Evolutionary conservation across 2,113 vertebrate genomes (phyloP).

Genomic region (Oreochromis aureus): DNA sequence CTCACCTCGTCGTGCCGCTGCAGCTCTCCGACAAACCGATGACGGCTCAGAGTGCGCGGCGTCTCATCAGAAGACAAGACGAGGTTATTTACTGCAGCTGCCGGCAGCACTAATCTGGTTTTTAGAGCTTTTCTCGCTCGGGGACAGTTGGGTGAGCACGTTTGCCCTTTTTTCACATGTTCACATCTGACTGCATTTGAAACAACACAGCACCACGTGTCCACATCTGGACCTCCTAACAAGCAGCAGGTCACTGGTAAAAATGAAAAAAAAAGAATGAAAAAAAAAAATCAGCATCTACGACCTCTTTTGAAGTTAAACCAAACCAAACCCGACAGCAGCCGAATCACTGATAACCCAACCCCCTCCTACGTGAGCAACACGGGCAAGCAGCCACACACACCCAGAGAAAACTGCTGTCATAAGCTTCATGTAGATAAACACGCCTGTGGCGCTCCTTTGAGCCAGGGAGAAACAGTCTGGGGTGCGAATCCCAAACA

Average conservation of each 20-base stretch:
- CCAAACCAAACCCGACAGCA: background rate
- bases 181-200: background rate
- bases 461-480: background rate
- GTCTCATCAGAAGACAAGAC: background rate
- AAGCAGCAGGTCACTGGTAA: background rate
- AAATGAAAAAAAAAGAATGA: background rate
- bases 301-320: background rate
- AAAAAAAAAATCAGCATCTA: background rate
- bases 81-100: background rate
- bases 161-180: background rate
- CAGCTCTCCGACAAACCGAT: accelerated
- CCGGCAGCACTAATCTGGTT: background rate
- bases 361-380: background rate
- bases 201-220: background rate
- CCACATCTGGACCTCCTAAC: background rate
- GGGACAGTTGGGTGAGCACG: background rate
- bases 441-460: accelerated
- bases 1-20: background rate
- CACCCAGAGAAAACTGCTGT: background rate
- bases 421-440: background rate
- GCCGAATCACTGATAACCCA: background rate
- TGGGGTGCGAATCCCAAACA: background rate
- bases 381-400: background rate
- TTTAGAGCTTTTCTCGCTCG: background rate
- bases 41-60: background rate